phyloP scores from a whole-genome alignment of 2,797 vertebrate species.

The Diceros bicornis region DNA sequence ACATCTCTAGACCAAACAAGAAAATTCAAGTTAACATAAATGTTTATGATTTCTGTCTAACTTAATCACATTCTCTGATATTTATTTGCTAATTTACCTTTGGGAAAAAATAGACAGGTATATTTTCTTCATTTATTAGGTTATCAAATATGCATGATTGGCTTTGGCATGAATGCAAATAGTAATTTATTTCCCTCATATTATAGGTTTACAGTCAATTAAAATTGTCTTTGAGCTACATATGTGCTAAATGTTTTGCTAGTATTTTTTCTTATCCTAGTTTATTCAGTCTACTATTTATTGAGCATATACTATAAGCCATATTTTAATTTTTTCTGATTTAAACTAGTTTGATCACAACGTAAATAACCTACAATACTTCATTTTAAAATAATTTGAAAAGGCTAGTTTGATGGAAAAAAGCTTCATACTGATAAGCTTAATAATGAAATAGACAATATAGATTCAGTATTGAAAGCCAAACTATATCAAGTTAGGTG shows the following conservation, averaged over 20 bases:
- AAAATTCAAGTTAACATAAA: not conserved
- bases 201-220: not conserved
- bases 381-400: not conserved
- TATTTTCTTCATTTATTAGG: not conserved
- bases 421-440: not conserved
- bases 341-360: not conserved
- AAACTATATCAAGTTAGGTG: not conserved
- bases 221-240: not conserved
- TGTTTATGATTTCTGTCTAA: not conserved
- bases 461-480: not conserved
- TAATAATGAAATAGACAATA: not conserved
- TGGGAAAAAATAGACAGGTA: not conserved
- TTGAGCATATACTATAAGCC: not conserved
- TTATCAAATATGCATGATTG: not conserved
- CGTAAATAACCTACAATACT: not conserved
- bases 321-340: not conserved
- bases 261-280: not conserved
- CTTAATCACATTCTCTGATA: not conserved
- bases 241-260: not conserved
- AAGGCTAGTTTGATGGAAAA: not conserved
- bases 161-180: not conserved
- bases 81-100: slow-evolving; percentile 29
- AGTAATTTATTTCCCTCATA: not conserved
- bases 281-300: not conserved
- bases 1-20: not conserved